Evolutionary conservation across 2,797 vertebrate genomes (phyloP), one percentile per base, ranked within the genome.

Genomic region (Microctenopoma steveboyesi): DNA sequence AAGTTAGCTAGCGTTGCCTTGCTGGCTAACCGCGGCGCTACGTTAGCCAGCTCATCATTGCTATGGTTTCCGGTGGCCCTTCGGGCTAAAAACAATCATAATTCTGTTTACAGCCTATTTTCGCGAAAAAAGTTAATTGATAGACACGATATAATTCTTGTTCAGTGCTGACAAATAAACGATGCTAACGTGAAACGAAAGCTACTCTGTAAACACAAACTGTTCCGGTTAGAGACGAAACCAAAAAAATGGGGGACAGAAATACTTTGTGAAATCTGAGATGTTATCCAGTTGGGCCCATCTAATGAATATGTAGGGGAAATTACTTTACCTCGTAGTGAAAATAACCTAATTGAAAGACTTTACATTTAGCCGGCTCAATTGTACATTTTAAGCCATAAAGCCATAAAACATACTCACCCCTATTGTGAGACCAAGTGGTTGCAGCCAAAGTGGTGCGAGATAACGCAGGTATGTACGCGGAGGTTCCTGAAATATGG

Each of bases 131-230:
- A 0, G 40, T 16, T 33, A 0, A 1, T 2, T 16, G 7, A 22
- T 69, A 68, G 40, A 28, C 10, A 25, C 0, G 9, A 33, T 0
- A 9, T 0, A 15, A 40, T 10, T 51, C 6, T 8, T 1, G 1
- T 16, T 22, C 3, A 4, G 27, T 37, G n/a, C 60, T 5, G 22
- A 27, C n/a, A 67, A 77, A 59, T 25, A 30, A 54, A 8, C 22
- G 49, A 68, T 3, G 79, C 85, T 85, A 85, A 63, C 59, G 53
- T 82, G 65, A 28, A 76, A 64, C 53, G n/a, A 48, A 40, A 12
- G 72, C 71, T 57, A 52, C 62, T 71, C 76, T 80, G 89, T 93
- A 93, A 95, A 93, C 92, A 93, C 61, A 18, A 60, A 66, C 52
- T 72, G 76, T 91, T 94, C 93, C 93, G 88, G 92, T 86, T 69